Evolutionary conservation across 1,140 invertebrate species (phyloP).

Genomic region (Frieseomelitta varia): DNA sequence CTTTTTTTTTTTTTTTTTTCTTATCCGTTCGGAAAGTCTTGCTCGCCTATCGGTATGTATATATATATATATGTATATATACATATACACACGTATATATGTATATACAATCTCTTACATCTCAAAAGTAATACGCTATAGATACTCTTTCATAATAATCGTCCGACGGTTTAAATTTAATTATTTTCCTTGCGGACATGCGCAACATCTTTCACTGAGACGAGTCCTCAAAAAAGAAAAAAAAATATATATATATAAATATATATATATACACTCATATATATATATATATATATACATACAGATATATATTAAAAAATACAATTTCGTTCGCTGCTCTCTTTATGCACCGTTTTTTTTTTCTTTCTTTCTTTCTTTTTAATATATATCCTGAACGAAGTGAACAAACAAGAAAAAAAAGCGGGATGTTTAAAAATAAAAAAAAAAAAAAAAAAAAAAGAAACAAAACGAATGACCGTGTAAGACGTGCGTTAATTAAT

Average conservation of each 20-base stretch:
- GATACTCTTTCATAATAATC: not conserved
- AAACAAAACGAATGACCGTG: constrained; percentile 30
- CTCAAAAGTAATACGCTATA: constrained; percentile 27
- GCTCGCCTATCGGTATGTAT: constrained; percentile 42
- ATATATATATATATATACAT: constrained; percentile 36
- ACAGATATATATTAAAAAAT: constrained; percentile 63
- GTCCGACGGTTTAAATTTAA: constrained; percentile 29
- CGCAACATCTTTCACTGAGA: constrained; percentile 43
- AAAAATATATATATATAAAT: not conserved
- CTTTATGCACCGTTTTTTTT: constrained; percentile 50
- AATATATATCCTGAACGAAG: constrained; percentile 49
- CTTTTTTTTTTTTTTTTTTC: not conserved
- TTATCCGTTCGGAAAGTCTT: constrained; percentile 35
- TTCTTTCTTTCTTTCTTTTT: not conserved
- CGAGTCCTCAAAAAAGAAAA: constrained; percentile 1
- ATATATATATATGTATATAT: constrained; percentile 35
- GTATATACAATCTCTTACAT: constrained; percentile 48
- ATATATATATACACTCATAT: constrained; percentile 16
- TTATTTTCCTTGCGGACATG: constrained; percentile 31
- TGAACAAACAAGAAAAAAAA: constrained; percentile 29
- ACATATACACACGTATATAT: constrained; percentile 24
- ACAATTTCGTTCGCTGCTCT: constrained; percentile 58
- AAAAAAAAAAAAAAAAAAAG: too few species aligned
- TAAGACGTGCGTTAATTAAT: not conserved
- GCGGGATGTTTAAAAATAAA: too few species aligned